Conservation (phyloP, 2,888 invertebrate genomes). For the Masnerella sp. region DNA sequence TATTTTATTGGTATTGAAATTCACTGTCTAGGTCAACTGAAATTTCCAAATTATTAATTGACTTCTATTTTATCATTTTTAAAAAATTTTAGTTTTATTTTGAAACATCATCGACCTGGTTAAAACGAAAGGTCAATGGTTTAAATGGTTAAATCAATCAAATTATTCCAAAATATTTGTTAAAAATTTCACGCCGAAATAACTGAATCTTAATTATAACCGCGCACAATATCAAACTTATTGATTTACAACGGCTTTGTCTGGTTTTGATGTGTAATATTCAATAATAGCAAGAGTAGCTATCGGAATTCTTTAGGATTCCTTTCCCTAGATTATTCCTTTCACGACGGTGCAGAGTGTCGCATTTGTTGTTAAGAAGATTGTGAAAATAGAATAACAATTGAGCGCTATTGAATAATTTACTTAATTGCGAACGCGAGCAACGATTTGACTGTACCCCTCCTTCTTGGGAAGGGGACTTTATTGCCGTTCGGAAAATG, state of each 20-base stretch:
- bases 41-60: too few species aligned
- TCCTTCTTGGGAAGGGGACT: not conserved
- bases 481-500: slow-evolving; percentile 35
- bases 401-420: slow-evolving; percentile 24
- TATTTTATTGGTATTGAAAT: too few species aligned
- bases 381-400: slow-evolving; percentile 42
- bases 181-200: not conserved
- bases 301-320: not conserved
- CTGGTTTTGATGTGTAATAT: slow-evolving; percentile 5
- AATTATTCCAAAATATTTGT: not conserved
- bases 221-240: slow-evolving; percentile 1
- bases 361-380: slow-evolving; percentile 23
- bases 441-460: not conserved
- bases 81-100: too few species aligned
- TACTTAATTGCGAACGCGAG: slow-evolving; percentile 16
- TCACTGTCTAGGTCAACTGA: too few species aligned
- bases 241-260: slow-evolving; percentile 17
- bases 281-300: not conserved
- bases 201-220: not conserved
- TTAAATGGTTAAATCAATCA: not conserved
- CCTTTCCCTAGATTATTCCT: not conserved
- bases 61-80: too few species aligned
- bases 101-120: too few species aligned
- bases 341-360: not conserved
- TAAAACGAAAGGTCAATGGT: too few species aligned